Evolutionary conservation across 2,113 vertebrate genomes (phyloP), one percentile per base, ranked within the genome.

Genomic region (Agapornis roseicollis): DNA sequence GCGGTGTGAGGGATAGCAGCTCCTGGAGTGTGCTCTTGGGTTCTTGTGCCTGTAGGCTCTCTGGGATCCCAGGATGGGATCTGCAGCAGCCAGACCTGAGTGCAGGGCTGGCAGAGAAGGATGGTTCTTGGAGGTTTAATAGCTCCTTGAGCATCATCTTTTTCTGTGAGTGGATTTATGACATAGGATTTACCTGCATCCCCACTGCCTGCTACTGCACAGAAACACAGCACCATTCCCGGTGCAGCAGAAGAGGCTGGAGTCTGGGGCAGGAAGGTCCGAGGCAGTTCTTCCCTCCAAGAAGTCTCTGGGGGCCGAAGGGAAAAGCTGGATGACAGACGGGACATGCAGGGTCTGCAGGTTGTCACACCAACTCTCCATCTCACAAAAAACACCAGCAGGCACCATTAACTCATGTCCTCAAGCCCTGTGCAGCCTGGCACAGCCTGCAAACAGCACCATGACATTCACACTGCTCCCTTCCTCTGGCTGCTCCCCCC

Each of bases 401-500:
- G 47, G 14, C 31, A 72, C 55, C 80, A 41, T 29, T 53, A 91
- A 72, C 23, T 71, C 60, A 33, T 0, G 0, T 28, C 28, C 23
- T 35, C 52, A 60, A 80, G 27, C 50, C 41, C 27, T 17, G 11
- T 13, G 46, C 66, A 76, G 39, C 39, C 29, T 35, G n/a, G 31
- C 2, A 1, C 56, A 66, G n/a, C 53, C 71, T 60, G 33, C 65
- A 86, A 81, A 39, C 33, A 66, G 23, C 73, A 49, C 17, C 1
- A 4, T 0, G 1, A 35, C 37, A 6, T 41, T 52, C 4, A 5
- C 55, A 22, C 1, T 2, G 6, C 66, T 82, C 19, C 46, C 19
- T 9, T 71, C 6, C 63, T 66, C 71, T 41, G 0, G 0, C 49
- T 61, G 47, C 72, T 94, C 56, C 0, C 3, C 47, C 7, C 13